Base-by-base conservation (phyloP, 2,113 vertebrate genomes). In the Microcebus jonahi region DNA sequence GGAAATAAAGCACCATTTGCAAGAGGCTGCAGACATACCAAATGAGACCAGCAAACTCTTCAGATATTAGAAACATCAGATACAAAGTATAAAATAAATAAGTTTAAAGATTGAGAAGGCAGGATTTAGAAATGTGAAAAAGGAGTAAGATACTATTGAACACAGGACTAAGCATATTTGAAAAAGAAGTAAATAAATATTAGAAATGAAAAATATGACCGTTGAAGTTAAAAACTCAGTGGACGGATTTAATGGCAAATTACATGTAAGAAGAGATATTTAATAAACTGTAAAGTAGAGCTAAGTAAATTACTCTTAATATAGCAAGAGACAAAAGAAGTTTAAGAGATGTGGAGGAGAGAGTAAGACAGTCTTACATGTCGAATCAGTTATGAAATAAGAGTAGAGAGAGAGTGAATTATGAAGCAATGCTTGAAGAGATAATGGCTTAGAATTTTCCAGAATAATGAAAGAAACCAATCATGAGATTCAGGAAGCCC, bases 401-500 rank as follows among this genome's bases (percentile, higher is more conserved):
- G 59, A 85, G 48, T 8, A 36, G 8, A 96, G 92, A 63, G 8
- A n/a, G 59, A 84, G 76, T 10, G 15, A 84, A 87, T 36, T 53
- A 42, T 73, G 79, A 94, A 84, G 34, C 2, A 79, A 50, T 59
- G 31, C 20, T 45, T 53, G n/a, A 92, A 29, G 34, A 80, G 21
- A 65, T 57, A 39, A 73, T 48, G 67, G 21, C 25, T 90, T 80
- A 67, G 42, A 42, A 4, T 81, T 79, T 90, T 90, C 36, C 34
- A 84, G 63, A 96, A 79, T 59, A 67, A 67, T 42, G 31, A 94
- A 88, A 68, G n/a, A 88, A 36, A 77, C 34, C 34, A 91, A 25
- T 85, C 42, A 90, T 48, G 61, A 95, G 65, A 80, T 91, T 94
- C n/a, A 61, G 61, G 31, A 88, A 91, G 61, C 21, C 34, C 27